These are phyloP conservation scores for Colletes gigas DNA, from an alignment of 1,140 invertebrate genomes.

Conservation along the genomic window DNA sequence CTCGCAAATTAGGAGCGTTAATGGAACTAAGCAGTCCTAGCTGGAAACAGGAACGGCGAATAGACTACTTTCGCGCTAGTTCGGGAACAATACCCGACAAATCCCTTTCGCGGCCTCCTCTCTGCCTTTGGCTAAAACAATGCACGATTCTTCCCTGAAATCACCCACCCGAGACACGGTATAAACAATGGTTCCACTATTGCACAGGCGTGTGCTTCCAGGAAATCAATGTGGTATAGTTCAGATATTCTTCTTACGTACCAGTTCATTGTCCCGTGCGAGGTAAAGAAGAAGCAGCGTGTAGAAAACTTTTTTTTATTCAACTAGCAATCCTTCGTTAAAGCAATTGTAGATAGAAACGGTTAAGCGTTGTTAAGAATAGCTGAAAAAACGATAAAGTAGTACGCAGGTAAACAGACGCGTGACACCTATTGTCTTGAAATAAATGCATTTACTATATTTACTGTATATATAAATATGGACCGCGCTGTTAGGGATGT, in stretches of 20 bases:
- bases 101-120: conserved; percentile 57
- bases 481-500: too few relatives aligned
- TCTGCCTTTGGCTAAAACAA: conserved; percentile 58
- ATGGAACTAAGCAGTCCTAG: conserved; percentile 63
- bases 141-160: conserved; percentile 65
- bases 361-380: too few relatives aligned
- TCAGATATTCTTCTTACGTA: conserved; percentile 51
- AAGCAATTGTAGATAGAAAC: too few relatives aligned
- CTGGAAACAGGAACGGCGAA: conserved; percentile 45
- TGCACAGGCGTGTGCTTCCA: conserved; percentile 44
- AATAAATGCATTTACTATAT: too few relatives aligned
- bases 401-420: too few relatives aligned
- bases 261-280: conserved; percentile 46
- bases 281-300: not conserved
- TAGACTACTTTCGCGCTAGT: conserved; percentile 57
- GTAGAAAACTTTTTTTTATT: not conserved
- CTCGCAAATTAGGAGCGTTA: conserved; percentile 32
- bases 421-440: too few relatives aligned
- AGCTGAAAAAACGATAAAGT: too few relatives aligned
- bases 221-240: conserved; percentile 57
- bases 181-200: conserved; percentile 53
- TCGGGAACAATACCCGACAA: conserved; percentile 61
- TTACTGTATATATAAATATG: too few relatives aligned
- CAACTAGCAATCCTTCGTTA: too few relatives aligned
- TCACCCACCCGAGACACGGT: conserved; percentile 52